These are phyloP conservation scores for Sardinella longiceps DNA, from an alignment of 2,797 vertebrate genomes.

Conservation along the genomic window DNA sequence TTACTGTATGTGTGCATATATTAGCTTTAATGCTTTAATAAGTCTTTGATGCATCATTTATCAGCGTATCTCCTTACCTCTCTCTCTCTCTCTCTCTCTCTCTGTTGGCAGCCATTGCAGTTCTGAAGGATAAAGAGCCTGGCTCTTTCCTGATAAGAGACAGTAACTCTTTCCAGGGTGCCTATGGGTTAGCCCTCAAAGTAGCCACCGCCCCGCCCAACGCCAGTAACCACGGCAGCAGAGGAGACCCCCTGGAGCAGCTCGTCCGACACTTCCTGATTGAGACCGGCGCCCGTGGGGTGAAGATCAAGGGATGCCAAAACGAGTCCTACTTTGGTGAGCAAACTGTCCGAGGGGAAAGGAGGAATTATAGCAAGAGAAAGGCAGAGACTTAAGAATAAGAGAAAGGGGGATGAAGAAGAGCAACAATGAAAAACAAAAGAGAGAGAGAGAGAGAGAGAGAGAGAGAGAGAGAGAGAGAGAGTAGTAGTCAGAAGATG, in stretches of 20 bases:
- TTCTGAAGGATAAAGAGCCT: conserved; percentile 77
- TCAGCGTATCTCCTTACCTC: conserved; percentile 6
- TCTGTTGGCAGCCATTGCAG: conserved; percentile 69
- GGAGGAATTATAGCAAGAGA: conserved; percentile 36
- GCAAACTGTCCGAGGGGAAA: conserved; percentile 41
- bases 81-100: conserved; percentile 24
- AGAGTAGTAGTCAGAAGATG: neutral
- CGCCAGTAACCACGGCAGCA: conserved; percentile 60
- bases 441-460: neutral
- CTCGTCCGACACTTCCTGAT: conserved; percentile 93
- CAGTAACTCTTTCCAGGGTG: conserved; percentile 82
- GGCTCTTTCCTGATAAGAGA: conserved; percentile 81
- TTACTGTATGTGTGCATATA: neutral
- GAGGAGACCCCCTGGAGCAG: conserved; percentile 83
- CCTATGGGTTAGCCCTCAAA: conserved; percentile 81
- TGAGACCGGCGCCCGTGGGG: conserved; percentile 88
- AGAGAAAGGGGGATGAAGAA: neutral
- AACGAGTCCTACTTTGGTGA: conserved; percentile 91
- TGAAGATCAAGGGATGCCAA: conserved; percentile 93
- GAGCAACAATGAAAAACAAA: neutral
- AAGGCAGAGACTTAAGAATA: neutral
- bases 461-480: neutral
- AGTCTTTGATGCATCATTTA: neutral
- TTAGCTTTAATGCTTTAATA: neutral
- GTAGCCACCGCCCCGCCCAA: conserved; percentile 75